Base-by-base conservation (phyloP, 2,797 vertebrate species). In the Diplodus sargus region DNA sequence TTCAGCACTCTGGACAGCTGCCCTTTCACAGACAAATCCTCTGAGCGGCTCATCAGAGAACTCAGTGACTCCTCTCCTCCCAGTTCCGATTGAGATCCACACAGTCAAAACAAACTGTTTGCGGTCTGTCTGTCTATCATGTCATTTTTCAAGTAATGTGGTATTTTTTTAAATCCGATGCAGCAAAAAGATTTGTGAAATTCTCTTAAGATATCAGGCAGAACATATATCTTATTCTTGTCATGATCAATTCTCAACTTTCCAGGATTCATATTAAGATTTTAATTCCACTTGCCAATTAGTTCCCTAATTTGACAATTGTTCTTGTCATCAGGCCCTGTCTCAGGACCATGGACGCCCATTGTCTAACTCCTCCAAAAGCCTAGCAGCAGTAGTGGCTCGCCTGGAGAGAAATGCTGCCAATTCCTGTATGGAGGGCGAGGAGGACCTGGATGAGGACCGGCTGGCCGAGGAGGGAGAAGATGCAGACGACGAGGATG, bases 331-430 rank as follows among this genome's bases (percentile, higher is more conserved):
- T 16, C 75, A 95, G 95, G 94, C 93, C 68, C 88, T 94, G 69
- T 91, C 91, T 63, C 95, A 94, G 54, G 95, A 96, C 73, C 94
- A 94, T 17, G 93, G 93, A 47, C 92, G 95, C 25, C 88, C 94
- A 30, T 89, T 91, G 70, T 93, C 94, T 51, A 96, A 94, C 92
- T 96, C 95, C 66, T 96, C 95, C 20, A 99, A 98, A 95, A 99
- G 98, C 93, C 96, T 99, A 77, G 98, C 98, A 78, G 98, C 98
- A 7, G 98, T 99, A 90, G 98, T 99, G 89, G 98, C 98, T 82
- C 97, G 98, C 43, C 94, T 99, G 82, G 98, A 99, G 95, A 93
- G 97, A 94, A 97, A 98, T 86, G 94, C 97, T 85, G 94, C 97
- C 87, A 96, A 94, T 91, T 94, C 95, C 54, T 96, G 93, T 92